Base-by-base conservation (phyloP, 2,888 invertebrate genomes). In the Dusona sp. region DNA sequence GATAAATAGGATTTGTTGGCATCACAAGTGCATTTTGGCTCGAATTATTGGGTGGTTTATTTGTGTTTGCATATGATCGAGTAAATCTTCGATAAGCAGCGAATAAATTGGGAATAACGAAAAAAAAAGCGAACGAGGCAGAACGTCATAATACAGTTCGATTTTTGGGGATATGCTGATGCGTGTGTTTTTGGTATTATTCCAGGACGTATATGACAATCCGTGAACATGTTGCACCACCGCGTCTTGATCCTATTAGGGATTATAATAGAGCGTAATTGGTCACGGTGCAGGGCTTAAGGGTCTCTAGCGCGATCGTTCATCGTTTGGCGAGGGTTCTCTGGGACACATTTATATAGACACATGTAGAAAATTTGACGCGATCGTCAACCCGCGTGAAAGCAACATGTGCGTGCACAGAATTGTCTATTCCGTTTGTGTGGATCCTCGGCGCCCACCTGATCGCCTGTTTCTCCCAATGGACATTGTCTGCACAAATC, bases 321-420 rank as follows among this genome's bases (percentile, higher is more conserved):
- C 72, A 36, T 79, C 77, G 72, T 72, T 75, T 38, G 45, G 45
- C 68, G 85, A 82, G 85, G 85, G 85, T 68, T 78, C 57, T 19
- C 22, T 19, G 13, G 19, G 29, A 45, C 51, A 65, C n/a, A n/a
- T n/a, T n/a, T n/a, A n/a, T n/a, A n/a, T 54, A 64, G 42, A 75
- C 3, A 25, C 48, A 51, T 67, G 38, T 45, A 38, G 75, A 68
- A 78, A 78, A 36, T 82, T 82, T 70, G 75, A 85, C 61, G 77
- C 64, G 73, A 87, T 88, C 88, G 82, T 85, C 64, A 78, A 83
- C 64, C 68, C 90, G 90, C 92, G 92, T 92, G 93, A 93, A 93
- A 89, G 93, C 90, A 92, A 92, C 93, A 93, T 93, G 93, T 93
- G 93, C 89, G 91, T 88, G 89, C 29, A 68, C 51, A 42, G n/a